Percentiles rank a stretch among this genome's conserved stretches.
Conservation (phyloP, 2,113 vertebrate genomes). For the Motacilla alba region DNA sequence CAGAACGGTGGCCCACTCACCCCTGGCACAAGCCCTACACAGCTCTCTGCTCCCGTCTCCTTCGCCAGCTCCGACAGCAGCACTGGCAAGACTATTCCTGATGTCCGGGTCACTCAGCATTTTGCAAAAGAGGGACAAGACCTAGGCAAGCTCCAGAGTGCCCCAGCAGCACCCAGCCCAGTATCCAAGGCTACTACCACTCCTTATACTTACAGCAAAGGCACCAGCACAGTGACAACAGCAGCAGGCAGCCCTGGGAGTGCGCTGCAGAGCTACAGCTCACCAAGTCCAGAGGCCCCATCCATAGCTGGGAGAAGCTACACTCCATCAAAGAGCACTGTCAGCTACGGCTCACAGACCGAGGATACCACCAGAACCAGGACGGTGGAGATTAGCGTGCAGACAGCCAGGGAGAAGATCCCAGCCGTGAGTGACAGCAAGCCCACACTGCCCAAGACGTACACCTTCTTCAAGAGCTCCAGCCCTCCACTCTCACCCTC, state of each 20-base stretch:
- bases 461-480: slow-evolving; percentile 84
- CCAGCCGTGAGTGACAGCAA: slow-evolving; percentile 64
- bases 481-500: slow-evolving; percentile 87
- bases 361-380: slow-evolving; percentile 64
- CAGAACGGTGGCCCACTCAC: slow-evolving; percentile 79
- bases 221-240: slow-evolving; percentile 58
- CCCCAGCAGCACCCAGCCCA: slow-evolving; percentile 74
- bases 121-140: slow-evolving; percentile 89
- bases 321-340: slow-evolving; percentile 46
- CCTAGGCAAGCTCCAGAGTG: slow-evolving; percentile 79
- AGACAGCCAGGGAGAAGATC: slow-evolving; percentile 72
- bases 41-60: slow-evolving; percentile 86
- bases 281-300: slow-evolving; percentile 25
- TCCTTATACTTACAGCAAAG: slow-evolving; percentile 64
- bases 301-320: slow-evolving; percentile 63
- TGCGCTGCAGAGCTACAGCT: slow-evolving; percentile 22
- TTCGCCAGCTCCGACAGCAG: slow-evolving; percentile 73
- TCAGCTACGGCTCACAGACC: slow-evolving; percentile 70
- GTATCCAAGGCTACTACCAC: slow-evolving; percentile 53
- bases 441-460: slow-evolving; percentile 75
- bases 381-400: slow-evolving; percentile 1
- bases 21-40: slow-evolving; percentile 94
- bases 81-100: slow-evolving; percentile 77
- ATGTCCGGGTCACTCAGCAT: slow-evolving; percentile 88
- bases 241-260: background rate